phyloP scores from a whole-genome alignment of 2,113 vertebrate species.

The Alethe diademata region DNA sequence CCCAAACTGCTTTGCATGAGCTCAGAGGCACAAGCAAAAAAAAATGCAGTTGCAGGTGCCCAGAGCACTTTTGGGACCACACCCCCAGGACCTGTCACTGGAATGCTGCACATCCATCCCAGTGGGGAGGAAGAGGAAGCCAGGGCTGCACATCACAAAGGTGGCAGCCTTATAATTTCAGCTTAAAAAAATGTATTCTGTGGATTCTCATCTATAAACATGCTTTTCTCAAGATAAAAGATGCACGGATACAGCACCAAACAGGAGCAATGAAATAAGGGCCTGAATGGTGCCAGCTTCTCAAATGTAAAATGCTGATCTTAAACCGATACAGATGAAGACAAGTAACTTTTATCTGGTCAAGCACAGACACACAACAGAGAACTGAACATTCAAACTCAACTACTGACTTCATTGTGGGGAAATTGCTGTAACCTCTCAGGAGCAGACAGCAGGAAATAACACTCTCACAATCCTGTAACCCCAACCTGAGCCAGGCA shows the following conservation, averaged over 20 bases:
- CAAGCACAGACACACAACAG: not conserved
- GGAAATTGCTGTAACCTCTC: not conserved
- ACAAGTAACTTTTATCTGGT: not conserved
- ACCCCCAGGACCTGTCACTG: not conserved
- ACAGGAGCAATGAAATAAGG: not conserved
- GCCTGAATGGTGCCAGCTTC: not conserved
- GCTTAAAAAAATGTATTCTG: not conserved
- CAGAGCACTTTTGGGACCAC: not conserved
- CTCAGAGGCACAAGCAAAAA: not conserved
- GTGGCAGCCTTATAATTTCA: not conserved
- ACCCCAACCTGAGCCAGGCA: not conserved
- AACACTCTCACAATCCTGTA: not conserved
- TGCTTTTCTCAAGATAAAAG: not conserved
- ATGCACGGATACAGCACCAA: accelerated
- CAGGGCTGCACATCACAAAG: not conserved
- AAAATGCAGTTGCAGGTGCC: not conserved
- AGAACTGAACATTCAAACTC: not conserved
- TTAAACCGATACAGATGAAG: slow-evolving; percentile 2
- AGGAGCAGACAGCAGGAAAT: not conserved
- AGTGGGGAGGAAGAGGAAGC: not conserved
- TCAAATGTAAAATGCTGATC: not conserved
- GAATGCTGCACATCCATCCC: not conserved
- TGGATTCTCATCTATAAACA: not conserved
- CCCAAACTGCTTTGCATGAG: not conserved
- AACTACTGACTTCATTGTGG: not conserved